A percentile compares a stretch with the other conserved stretches of the same genome.
phyloP scores from a whole-genome alignment of 2,797 vertebrate genomes.

The Silurus lanzhouensis region DNA sequence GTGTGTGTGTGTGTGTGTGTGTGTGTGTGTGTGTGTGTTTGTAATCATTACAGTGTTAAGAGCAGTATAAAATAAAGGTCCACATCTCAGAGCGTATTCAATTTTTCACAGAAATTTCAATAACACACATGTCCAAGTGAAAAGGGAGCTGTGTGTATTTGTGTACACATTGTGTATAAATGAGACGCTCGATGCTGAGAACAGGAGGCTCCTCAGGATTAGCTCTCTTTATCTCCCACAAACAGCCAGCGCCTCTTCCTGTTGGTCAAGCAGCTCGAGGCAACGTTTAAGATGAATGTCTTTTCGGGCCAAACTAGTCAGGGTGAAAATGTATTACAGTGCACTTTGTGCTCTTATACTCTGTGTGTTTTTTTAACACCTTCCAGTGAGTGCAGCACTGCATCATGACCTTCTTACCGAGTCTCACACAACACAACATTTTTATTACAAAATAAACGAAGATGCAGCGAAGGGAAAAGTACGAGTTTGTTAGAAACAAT shows the following conservation, averaged over 20 bases:
- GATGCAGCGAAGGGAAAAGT: not conserved
- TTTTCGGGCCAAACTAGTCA: constrained; percentile 28
- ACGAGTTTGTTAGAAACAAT: not conserved
- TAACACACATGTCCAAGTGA: not conserved
- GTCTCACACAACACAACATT: not conserved
- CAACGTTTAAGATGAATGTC: constrained; percentile 51
- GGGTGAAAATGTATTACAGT: constrained; percentile 32
- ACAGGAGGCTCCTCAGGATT: constrained; percentile 23
- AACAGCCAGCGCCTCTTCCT: constrained; percentile 46
- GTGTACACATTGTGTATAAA: not conserved
- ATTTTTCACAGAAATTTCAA: not conserved
- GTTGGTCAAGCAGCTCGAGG: constrained; percentile 44
- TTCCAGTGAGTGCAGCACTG: not conserved
- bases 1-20: too few relatives aligned
- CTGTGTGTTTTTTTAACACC: not conserved
- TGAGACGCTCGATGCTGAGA: constrained; percentile 33
- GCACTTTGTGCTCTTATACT: constrained; percentile 6
- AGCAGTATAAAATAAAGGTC: not conserved
- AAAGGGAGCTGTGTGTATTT: not conserved
- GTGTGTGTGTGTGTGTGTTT: too few relatives aligned
- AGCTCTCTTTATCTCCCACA: constrained; percentile 54
- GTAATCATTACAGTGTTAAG: not conserved
- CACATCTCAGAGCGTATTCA: not conserved
- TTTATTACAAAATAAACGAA: not conserved
- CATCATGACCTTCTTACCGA: constrained; percentile 16